Base-by-base conservation (phyloP, 2,797 vertebrate genomes). In the Nannoperca obscura region DNA sequence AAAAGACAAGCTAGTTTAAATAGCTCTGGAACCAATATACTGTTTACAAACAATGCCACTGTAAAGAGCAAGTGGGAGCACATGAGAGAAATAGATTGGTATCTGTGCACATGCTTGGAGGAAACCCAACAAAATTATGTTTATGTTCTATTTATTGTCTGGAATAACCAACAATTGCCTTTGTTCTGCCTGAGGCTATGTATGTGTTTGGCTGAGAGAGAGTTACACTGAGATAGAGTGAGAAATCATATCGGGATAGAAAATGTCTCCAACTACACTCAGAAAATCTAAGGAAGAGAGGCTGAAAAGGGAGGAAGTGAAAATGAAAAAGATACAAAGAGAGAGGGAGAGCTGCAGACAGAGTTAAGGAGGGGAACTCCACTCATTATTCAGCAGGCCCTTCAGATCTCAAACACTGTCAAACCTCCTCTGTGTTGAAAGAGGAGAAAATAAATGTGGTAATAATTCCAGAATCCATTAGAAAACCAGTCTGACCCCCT, bases 341-440 rank as follows among this genome's bases (percentile, higher is more conserved):
- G 60, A 63, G 32, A 55, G 57, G n/a, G 27, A 63, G 54, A 42
- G 70, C 19, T 64, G 73, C n/a, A 36, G 65, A 34, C 63, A 71
- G 72, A 78, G 74, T 76, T 71, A 77, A 70, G 59, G 44, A 65
- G 55, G 52, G 59, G 22, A 71, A 62, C 70, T 60, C 64, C 30
- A 57, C 66, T 81, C 71, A 88, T 73, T 68, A 88, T 88, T 78
- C 76, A 70, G 73, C 55, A 52, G 76, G 27, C 30, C 53, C 74
- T 68, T 81, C 65, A 78, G 75, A 83, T 86, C 77, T 86, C 66
- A 79, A 82, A 81, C 71, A 69, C 75, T 62, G 62, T 69, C 59
- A 57, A 63, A 61, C 32, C 52, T 76, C 68, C n/a, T 76, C 63
- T 47, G 38, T 38, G 53, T 32, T 64, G 60, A 69, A 64, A 71